Conservation (phyloP, 2,113 vertebrate species). For the Chaetops frenatus region DNA sequence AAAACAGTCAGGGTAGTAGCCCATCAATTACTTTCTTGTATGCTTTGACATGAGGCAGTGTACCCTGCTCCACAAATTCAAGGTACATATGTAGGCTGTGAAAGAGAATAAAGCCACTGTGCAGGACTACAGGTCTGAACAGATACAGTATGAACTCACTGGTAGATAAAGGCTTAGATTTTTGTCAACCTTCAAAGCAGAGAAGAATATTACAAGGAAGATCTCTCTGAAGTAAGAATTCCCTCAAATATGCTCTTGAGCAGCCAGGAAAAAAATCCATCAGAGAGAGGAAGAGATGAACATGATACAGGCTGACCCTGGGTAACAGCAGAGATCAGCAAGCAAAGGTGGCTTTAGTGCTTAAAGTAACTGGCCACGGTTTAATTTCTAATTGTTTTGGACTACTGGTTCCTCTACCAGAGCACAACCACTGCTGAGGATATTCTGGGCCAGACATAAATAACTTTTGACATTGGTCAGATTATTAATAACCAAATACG, state of each 20-base stretch:
- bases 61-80: neutral
- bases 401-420: neutral
- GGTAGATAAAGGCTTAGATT: neutral
- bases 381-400: neutral
- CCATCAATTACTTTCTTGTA: neutral
- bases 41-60: neutral
- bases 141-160: accelerated
- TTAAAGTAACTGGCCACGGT: neutral
- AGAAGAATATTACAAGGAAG: neutral
- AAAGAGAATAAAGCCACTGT: neutral
- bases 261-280: neutral
- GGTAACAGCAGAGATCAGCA: accelerated
- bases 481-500: neutral
- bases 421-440: neutral
- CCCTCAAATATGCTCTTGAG: neutral
- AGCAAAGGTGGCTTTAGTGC: neutral
- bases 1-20: neutral
- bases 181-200: neutral
- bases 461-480: neutral
- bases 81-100: neutral
- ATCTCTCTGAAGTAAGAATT: neutral
- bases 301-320: neutral
- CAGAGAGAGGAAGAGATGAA: neutral
- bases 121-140: neutral
- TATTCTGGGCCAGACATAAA: neutral